A percentile compares a stretch with the other conserved stretches of the same genome.
Evolutionary conservation across 2,113 vertebrate species (phyloP).

Genomic region (Nettapus auritus): DNA sequence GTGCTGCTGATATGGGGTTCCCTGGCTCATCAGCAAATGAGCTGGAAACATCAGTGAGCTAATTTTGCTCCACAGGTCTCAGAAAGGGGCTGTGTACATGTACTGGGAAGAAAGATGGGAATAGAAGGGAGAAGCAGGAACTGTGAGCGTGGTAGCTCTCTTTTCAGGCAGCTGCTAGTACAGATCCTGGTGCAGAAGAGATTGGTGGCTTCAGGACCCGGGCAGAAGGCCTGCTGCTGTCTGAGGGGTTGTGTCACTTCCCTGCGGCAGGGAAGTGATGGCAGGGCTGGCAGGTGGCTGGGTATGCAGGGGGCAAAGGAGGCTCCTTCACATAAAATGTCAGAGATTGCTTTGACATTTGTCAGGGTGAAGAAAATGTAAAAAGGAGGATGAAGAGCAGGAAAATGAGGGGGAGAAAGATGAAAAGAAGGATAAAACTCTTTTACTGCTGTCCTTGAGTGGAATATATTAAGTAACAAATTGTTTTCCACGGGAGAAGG

Average conservation of each 20-base stretch:
- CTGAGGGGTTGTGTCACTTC: background rate
- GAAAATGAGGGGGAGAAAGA: background rate
- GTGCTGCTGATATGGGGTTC: background rate
- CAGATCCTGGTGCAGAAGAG: background rate
- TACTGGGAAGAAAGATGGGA: background rate
- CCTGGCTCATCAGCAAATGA: rapidly evolving
- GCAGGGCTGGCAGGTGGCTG: background rate
- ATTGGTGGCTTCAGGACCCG: background rate
- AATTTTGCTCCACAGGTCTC: background rate
- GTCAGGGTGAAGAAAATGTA: background rate
- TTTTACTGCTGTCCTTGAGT: background rate
- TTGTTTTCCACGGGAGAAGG: background rate
- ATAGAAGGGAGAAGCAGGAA: background rate
- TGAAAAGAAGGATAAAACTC: background rate
- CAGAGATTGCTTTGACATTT: background rate
- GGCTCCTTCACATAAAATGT: background rate
- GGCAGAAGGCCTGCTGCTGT: background rate
- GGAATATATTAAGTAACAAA: background rate
- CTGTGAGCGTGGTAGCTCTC: background rate
- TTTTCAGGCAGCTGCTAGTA: background rate
- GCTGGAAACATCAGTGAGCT: background rate
- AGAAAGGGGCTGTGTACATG: background rate
- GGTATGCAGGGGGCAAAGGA: background rate
- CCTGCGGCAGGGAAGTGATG: background rate
- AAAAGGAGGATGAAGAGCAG: background rate